Percentiles rank a stretch among this genome's conserved stretches.
Evolutionary conservation across 2,888 invertebrate genomes (phyloP).

Genomic region (Stenodema calcarata): DNA sequence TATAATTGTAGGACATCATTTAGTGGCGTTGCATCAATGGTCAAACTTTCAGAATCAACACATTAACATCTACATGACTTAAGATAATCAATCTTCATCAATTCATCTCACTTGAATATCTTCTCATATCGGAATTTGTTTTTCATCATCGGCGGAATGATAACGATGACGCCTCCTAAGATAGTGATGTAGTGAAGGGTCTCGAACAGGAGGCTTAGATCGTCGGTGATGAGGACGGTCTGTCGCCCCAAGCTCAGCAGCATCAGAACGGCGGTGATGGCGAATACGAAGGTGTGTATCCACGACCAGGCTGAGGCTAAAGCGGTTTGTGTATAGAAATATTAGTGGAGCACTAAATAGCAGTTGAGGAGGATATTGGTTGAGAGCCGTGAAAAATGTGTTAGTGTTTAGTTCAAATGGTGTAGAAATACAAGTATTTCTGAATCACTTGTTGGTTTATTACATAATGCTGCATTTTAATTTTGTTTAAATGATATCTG

Average conservation of each 20-base stretch:
- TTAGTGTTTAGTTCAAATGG: too few relatives aligned
- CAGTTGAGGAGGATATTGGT: too few relatives aligned
- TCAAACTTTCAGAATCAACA: too few relatives aligned
- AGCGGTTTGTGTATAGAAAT: neutral
- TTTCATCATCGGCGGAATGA: neutral
- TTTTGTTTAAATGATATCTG: too few relatives aligned
- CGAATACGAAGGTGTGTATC: neutral
- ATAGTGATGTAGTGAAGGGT: slow-evolving; percentile 2
- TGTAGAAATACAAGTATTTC: too few relatives aligned
- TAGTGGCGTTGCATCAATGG: too few relatives aligned
- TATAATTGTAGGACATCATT: too few relatives aligned
- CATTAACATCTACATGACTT: too few relatives aligned
- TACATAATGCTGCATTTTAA: too few relatives aligned
- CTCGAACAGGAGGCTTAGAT: neutral
- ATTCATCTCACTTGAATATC: slow-evolving; percentile 5
- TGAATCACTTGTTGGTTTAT: too few relatives aligned
- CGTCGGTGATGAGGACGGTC: neutral
- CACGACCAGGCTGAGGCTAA: neutral
- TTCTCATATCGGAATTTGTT: neutral
- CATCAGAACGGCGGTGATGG: neutral
- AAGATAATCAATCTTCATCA: neutral
- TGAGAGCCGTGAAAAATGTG: too few relatives aligned
- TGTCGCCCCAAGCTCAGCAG: neutral
- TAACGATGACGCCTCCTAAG: neutral
- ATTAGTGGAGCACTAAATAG: too few relatives aligned